Evolutionary conservation across 2,797 vertebrate species (phyloP).

Genomic region (Channa striata): DNA sequence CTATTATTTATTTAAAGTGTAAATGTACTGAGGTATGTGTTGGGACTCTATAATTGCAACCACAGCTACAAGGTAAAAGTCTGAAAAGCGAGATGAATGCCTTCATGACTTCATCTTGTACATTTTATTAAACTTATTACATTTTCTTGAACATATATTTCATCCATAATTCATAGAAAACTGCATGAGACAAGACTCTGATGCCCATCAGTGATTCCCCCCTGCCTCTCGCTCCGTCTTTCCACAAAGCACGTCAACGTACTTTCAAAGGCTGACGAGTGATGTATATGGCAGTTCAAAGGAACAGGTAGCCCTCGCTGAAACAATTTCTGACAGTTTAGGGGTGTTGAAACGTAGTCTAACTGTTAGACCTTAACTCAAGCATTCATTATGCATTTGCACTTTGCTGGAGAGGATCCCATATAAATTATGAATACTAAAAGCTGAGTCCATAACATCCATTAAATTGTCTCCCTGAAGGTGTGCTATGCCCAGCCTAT

Average conservation of each 20-base stretch:
- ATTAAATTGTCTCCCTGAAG: constrained; percentile 82
- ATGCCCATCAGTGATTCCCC: constrained; percentile 62
- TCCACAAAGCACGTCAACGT: constrained; percentile 46
- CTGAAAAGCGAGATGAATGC: constrained; percentile 23
- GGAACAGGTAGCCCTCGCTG: constrained; percentile 60
- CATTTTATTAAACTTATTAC: constrained; percentile 7
- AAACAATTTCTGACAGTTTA: constrained; percentile 75
- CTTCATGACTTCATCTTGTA: constrained; percentile 22
- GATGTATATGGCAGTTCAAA: constrained; percentile 73
- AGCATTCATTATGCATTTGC: constrained; percentile 86
- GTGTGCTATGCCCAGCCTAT: constrained; percentile 68
- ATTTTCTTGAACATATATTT: constrained; percentile 39
- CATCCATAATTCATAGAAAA: constrained; percentile 22
- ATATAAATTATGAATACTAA: constrained; percentile 89
- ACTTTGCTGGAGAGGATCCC: constrained; percentile 83
- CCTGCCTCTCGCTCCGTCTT: constrained; percentile 35
- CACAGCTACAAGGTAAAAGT: constrained; percentile 32
- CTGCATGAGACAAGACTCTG: constrained; percentile 8
- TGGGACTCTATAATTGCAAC: constrained; percentile 55
- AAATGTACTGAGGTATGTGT: constrained; percentile 66
- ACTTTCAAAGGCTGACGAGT: constrained; percentile 51
- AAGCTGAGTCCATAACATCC: constrained; percentile 86
- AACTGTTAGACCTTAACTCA: constrained; percentile 83
- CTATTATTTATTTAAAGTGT: constrained; percentile 81
- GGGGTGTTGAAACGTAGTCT: constrained; percentile 76